phyloP scores from a whole-genome alignment of 2,113 vertebrate species.

The Toxostoma redivivum region DNA sequence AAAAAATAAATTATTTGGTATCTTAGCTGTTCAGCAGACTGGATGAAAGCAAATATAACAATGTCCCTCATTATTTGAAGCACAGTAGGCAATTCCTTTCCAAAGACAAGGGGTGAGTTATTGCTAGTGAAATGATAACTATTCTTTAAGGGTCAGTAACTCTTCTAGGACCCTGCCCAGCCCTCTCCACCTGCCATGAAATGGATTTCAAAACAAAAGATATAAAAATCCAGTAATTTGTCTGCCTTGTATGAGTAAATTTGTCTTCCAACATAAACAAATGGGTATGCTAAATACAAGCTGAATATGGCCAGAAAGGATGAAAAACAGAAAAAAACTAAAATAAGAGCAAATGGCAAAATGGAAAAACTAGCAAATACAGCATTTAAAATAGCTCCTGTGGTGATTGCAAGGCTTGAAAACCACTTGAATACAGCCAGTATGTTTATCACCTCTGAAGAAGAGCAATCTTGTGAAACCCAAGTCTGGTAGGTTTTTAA shows the following conservation, averaged over 20 bases:
- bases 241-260: neutral
- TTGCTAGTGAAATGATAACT: neutral
- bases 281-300: neutral
- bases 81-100: neutral
- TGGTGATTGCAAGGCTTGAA: neutral
- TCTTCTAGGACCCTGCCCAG: neutral
- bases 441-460: neutral
- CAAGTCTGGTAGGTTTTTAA: neutral
- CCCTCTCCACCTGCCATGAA: neutral
- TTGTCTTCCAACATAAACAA: neutral
- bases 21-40: neutral
- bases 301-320: neutral
- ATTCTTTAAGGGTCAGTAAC: slow-evolving; percentile 3
- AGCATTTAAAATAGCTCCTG: neutral
- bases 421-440: neutral
- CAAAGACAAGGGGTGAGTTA: neutral
- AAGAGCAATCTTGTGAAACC: neutral
- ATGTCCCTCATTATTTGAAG: neutral
- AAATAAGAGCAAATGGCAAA: neutral
- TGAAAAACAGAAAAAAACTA: neutral
- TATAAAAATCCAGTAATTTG: neutral
- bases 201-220: neutral
- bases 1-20: neutral
- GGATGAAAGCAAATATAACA: slow-evolving; percentile 4
- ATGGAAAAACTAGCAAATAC: neutral